Evolutionary conservation across 2,113 vertebrate species (phyloP).

Genomic region (Psilopsiagon aymara): DNA sequence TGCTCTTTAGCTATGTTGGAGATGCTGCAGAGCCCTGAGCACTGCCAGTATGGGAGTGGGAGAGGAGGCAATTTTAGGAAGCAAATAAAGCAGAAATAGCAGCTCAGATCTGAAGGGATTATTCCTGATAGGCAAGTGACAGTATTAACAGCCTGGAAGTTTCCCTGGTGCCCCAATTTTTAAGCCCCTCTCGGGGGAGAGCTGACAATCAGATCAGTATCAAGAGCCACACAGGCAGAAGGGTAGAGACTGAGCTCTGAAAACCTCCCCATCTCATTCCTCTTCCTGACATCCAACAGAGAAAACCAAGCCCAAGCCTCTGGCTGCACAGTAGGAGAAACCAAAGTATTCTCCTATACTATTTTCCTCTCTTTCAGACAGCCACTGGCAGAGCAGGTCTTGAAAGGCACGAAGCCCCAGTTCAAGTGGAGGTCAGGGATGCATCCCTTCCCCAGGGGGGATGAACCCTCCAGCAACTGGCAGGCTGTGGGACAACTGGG

Average conservation of each 20-base stretch:
- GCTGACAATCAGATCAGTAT: not conserved
- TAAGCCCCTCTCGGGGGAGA: not conserved
- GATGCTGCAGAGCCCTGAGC: not conserved
- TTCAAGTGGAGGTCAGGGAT: slow-evolving; percentile 32
- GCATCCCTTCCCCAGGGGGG: not conserved
- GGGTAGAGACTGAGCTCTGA: not conserved
- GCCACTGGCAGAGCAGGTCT: not conserved
- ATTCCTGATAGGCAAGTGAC: not conserved
- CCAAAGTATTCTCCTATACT: not conserved
- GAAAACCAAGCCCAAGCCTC: not conserved
- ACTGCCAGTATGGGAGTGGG: not conserved
- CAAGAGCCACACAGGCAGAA: fast-evolving
- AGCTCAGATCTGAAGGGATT: not conserved
- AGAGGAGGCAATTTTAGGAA: not conserved
- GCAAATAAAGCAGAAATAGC: not conserved
- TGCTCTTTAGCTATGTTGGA: fast-evolving
- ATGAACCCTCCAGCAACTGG: not conserved
- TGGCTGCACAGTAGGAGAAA: not conserved
- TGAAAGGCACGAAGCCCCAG: not conserved
- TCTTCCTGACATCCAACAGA: fast-evolving
- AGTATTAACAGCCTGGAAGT: not conserved
- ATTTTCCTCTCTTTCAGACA: not conserved
- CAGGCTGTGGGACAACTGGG: not conserved
- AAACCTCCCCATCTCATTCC: not conserved
- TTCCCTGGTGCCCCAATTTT: not conserved